Evolutionary conservation across 2,113 vertebrate genomes (phyloP).

Genomic region (Corvus cornix): DNA sequence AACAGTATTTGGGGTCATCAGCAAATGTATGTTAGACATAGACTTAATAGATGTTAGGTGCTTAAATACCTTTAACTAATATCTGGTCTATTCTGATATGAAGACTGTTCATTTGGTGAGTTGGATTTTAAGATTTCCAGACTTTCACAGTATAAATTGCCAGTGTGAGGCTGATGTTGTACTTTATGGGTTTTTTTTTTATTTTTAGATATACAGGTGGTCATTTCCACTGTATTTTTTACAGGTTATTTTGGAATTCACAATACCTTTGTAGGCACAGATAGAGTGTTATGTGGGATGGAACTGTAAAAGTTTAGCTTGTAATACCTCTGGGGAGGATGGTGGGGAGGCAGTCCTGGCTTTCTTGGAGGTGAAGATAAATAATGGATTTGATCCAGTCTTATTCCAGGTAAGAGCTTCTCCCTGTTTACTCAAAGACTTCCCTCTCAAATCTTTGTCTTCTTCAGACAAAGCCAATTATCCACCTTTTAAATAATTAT

Average conservation of each 20-base stretch:
- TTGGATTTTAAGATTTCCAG: neutral
- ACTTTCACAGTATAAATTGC: neutral
- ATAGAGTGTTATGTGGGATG: neutral
- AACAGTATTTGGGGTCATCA: neutral
- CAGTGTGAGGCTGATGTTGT: neutral
- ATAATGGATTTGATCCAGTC: neutral
- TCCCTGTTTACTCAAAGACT: neutral
- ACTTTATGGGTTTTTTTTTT: neutral
- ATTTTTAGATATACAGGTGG: neutral
- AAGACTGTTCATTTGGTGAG: neutral
- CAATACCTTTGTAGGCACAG: neutral
- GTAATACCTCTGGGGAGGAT: neutral
- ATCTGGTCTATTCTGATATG: fast-evolving
- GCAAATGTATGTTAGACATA: neutral
- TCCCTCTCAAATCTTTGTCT: neutral
- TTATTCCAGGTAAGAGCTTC: neutral
- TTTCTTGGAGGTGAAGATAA: neutral
- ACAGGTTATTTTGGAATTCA: neutral
- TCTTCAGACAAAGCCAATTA: neutral
- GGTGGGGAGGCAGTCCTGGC: neutral
- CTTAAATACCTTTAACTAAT: neutral
- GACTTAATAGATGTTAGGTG: neutral
- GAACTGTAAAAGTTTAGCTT: neutral
- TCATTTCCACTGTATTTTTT: neutral
- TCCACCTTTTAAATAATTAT: neutral